Conservation (phyloP, 2,888 invertebrate genomes). For the Trichogramma dendrolimi region DNA sequence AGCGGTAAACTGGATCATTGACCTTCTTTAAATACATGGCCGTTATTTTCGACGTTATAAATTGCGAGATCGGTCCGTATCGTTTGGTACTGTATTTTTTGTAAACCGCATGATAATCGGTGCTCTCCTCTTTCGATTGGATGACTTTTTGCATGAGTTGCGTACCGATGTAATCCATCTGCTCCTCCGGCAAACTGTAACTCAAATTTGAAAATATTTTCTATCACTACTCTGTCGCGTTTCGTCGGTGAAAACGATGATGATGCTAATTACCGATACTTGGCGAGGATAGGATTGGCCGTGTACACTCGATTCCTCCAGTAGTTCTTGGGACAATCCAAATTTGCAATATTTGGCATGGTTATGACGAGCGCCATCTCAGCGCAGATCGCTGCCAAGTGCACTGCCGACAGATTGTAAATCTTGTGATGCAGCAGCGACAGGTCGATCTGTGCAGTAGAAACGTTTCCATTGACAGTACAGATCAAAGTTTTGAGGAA, state of each 20-base stretch:
- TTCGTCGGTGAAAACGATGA: not conserved
- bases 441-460: slow-evolving; percentile 37
- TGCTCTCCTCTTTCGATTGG: slow-evolving; percentile 18
- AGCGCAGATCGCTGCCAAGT: slow-evolving; percentile 31
- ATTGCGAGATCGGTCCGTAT: slow-evolving; percentile 32
- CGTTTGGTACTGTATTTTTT: slow-evolving; percentile 37
- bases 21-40: not conserved
- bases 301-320: slow-evolving; percentile 27
- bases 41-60: slow-evolving; percentile 23
- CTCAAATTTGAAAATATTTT: not conserved
- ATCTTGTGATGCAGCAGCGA: slow-evolving; percentile 36
- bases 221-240: not conserved
- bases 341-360: slow-evolving; percentile 16
- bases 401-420: slow-evolving; percentile 22
- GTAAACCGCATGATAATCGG: slow-evolving; percentile 30
- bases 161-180: slow-evolving; percentile 25
- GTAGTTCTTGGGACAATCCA: slow-evolving; percentile 27
- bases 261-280: slow-evolving; percentile 11
- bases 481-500: not conserved
- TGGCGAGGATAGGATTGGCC: slow-evolving; percentile 6
- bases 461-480: not conserved
- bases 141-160: slow-evolving; percentile 29
- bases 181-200: slow-evolving; percentile 30
- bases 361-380: slow-evolving; percentile 34
- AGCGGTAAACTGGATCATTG: not conserved